Evolutionary conservation across 1,140 invertebrate species (phyloP), one percentile per base, ranked within the genome.

Genomic region (Araneus ventricosus): DNA sequence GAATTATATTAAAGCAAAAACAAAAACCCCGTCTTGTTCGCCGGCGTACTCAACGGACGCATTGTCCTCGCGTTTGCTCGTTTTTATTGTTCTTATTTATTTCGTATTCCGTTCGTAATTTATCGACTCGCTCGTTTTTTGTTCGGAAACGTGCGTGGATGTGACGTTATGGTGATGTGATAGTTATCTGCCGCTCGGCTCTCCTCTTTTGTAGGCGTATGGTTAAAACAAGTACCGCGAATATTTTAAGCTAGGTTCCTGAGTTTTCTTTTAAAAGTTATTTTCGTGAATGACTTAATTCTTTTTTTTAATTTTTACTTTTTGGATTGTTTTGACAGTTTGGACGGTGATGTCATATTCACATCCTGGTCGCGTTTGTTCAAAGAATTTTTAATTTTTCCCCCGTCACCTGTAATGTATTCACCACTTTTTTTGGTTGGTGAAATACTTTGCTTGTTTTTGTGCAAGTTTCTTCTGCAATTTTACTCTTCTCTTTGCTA

Each of bases 91-190:
- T 80, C 39, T 17, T 37, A 59, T 63, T 63, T 63, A 63, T 63
- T 63, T 63, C n/a, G n/a, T 75, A 34, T 75, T 75, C 17, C 1
- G 14, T 61, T 52, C 30, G 45, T 75, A 88, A 88, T 88, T 88
- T 88, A 88, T 88, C 41, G 59, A 75, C 87, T 88, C 24, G 63
- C 22, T 24, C 30, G 17, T 61, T 75, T 75, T 86, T 37, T 86
- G 14, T 86, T 61, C 84, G 1, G 57, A 86, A 34, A 5, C 30
- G 84, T 34, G 70, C 4, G 70, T 37, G 70, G 45, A 86, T 86
- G 20, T 37, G 84, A 34, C 80, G 57, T 52, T 86, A 45, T 86
- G 20, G 30, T 37, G 84, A 86, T 61, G 84, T 22, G 84, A 59
- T 86, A 59, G 80, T 82, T 82, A 82, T 82, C 80, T 82, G 4